Evolutionary conservation across 2,113 vertebrate genomes (phyloP).

Genomic region (Mus musculus): GRCm39 chr5:124877501-124878000

Average conservation of each 20-base stretch:
- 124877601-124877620: not conserved
- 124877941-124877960: constrained; percentile 93
- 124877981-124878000: constrained; percentile 98
- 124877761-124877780: not conserved
- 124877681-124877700: not conserved
- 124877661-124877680: not conserved
- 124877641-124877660: not conserved
- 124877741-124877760: fast-evolving
- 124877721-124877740: not conserved
- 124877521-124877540: not conserved
- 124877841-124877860: constrained; percentile 78
- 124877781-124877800: not conserved
- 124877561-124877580: not conserved
- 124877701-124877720: not conserved
- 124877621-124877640: not conserved
- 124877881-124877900: constrained; percentile 96
- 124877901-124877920: constrained; percentile 94
- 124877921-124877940: constrained; percentile 95
- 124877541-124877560: not conserved
- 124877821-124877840: not conserved
- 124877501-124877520: not conserved
- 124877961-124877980: constrained; percentile 95
- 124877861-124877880: constrained; percentile 97
- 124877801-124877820: not conserved
- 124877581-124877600: not conserved